phyloP scores from a whole-genome alignment of 2,888 invertebrate species.

The Harmothoe impar region DNA sequence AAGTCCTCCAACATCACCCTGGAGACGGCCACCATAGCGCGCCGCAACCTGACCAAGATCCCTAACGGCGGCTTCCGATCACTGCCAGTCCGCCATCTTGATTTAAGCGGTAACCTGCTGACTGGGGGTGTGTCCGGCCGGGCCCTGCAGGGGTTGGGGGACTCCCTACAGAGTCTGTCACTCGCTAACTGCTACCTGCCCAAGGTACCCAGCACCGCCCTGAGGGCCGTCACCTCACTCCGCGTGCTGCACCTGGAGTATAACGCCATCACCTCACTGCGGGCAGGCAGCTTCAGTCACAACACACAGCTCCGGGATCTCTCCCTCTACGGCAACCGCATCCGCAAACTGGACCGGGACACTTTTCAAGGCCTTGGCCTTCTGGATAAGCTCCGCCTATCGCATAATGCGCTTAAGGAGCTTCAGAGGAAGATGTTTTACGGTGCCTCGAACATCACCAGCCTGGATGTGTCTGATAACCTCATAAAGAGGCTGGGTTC shows the following conservation, averaged over 20 bases:
- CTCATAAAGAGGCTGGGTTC: conserved; percentile 56
- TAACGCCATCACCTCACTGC: background rate
- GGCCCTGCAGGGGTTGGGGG: background rate
- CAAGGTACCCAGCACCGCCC: conserved; percentile 4
- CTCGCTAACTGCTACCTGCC: conserved; percentile 43
- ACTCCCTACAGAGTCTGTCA: background rate
- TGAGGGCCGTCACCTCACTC: background rate
- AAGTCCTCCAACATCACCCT: conserved; percentile 13
- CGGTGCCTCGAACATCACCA: conserved; percentile 60
- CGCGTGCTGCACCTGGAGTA: conserved; percentile 59
- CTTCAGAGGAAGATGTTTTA: conserved; percentile 54
- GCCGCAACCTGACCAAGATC: conserved; percentile 56
- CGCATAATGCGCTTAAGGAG: conserved; percentile 21
- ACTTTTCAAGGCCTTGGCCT: conserved; percentile 33
- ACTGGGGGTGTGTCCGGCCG: background rate
- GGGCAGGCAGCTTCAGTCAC: background rate
- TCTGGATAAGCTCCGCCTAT: conserved; percentile 58
- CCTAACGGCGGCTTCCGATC: conserved; percentile 40
- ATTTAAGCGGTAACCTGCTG: conserved; percentile 56
- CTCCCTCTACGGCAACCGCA: conserved; percentile 57
- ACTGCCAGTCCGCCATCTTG: conserved; percentile 25
- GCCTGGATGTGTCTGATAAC: conserved; percentile 68
- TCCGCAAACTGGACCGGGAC: conserved; percentile 25
- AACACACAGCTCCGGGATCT: conserved; percentile 30
- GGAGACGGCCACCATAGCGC: conserved; percentile 34